Percentiles rank a stretch among this genome's conserved stretches.
Evolutionary conservation across 1,140 invertebrate genomes (phyloP).

Genomic region (Hylyphantes graminicola): DNA sequence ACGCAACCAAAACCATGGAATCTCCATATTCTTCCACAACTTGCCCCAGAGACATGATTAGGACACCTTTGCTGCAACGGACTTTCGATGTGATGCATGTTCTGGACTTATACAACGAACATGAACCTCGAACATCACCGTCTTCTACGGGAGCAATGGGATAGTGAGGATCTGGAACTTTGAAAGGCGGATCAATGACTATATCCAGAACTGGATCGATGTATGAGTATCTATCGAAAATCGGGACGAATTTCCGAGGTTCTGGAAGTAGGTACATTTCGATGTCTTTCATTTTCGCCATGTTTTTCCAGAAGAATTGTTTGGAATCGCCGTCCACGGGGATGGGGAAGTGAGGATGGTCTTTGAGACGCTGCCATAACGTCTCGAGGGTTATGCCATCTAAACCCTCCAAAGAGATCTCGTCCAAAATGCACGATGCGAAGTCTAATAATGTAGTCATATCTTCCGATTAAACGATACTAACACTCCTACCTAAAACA

Average conservation of each 20-base stretch:
- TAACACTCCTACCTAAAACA: no score
- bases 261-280: constrained; percentile 74
- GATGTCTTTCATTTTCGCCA: constrained; percentile 69
- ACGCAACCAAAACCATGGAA: constrained; percentile 79
- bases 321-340: constrained; percentile 68
- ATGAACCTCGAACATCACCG: constrained; percentile 76
- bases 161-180: constrained; percentile 75
- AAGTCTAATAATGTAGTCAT: constrained; percentile 23
- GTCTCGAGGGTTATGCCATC: constrained; percentile 79
- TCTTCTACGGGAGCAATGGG: constrained; percentile 71
- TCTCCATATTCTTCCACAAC: constrained; percentile 71
- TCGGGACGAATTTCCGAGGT: constrained; percentile 72
- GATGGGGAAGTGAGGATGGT: constrained; percentile 67
- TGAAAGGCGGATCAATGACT: constrained; percentile 64
- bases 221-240: constrained; percentile 75
- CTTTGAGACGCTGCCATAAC: constrained; percentile 69
- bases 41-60: constrained; percentile 67
- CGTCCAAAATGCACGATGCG: constrained; percentile 70
- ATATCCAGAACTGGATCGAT: constrained; percentile 63
- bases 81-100: constrained; percentile 68
- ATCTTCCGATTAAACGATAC: no score
- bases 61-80: constrained; percentile 59
- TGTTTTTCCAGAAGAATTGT: constrained; percentile 73
- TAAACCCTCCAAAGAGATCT: constrained; percentile 83
- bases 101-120: constrained; percentile 73